phyloP scores from a whole-genome alignment of 2,797 vertebrate species.

The Anguilla anguilla region DNA sequence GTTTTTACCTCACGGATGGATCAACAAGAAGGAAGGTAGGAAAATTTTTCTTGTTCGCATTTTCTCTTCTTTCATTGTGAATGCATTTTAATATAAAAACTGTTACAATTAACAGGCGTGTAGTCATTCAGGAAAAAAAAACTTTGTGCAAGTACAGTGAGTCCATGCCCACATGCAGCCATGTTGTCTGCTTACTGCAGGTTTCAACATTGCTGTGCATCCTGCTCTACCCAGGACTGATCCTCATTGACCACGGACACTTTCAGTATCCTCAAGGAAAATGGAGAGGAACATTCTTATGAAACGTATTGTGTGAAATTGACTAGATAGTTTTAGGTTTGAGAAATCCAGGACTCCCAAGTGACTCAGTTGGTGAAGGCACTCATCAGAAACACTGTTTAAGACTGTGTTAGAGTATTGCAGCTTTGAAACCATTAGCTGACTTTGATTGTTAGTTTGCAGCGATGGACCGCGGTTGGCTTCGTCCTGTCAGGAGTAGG shows the following conservation, averaged over 20 bases:
- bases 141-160: background rate
- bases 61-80: background rate
- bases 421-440: background rate
- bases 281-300: background rate
- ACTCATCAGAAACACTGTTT: background rate
- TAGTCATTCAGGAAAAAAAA: background rate
- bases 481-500: background rate
- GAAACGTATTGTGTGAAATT: background rate
- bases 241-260: conserved; percentile 95
- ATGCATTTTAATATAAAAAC: background rate
- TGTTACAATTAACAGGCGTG: background rate
- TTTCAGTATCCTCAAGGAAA: conserved; percentile 93
- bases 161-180: background rate
- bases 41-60: background rate
- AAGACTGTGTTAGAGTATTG: background rate
- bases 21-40: conserved; percentile 85
- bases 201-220: conserved; percentile 81
- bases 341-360: background rate
- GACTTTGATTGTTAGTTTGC: conserved; percentile 7
- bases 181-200: conserved; percentile 62
- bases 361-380: background rate
- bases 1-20: conserved; percentile 80
- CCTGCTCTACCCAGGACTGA: conserved; percentile 92
- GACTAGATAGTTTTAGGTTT: background rate
- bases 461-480: background rate